Conservation (phyloP, 2,797 vertebrate genomes). For the Emydoidea blandingii region DNA sequence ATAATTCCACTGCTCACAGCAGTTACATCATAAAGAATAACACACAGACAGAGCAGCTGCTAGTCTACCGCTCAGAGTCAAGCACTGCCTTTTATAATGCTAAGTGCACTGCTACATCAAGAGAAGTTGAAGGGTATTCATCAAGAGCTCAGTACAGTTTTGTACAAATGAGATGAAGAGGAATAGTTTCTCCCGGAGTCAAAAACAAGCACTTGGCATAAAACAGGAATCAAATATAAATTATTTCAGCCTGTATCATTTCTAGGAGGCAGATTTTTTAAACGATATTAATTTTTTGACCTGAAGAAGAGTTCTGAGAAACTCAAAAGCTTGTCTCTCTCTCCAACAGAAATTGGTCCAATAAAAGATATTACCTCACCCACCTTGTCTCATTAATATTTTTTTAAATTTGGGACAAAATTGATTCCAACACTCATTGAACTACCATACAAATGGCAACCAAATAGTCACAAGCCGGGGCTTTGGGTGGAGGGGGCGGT, state of each 20-base stretch:
- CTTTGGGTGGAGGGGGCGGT: not conserved
- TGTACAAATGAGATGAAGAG: not conserved
- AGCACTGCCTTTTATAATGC: not conserved
- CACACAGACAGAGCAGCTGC: not conserved
- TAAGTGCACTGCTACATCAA: not conserved
- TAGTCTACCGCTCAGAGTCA: not conserved
- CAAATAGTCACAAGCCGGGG: not conserved
- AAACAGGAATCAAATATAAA: not conserved
- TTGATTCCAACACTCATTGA: not conserved
- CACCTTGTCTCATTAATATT: not conserved
- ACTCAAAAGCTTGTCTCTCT: not conserved
- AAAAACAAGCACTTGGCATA: not conserved
- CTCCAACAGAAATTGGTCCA: not conserved
- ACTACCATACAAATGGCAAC: constrained; percentile 7
- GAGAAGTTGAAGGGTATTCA: not conserved
- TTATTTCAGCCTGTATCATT: not conserved
- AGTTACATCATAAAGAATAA: not conserved
- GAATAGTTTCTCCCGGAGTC: not conserved
- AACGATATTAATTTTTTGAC: not conserved
- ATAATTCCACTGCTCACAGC: not conserved
- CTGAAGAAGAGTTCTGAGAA: not conserved
- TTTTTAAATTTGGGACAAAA: not conserved
- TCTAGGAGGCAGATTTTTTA: not conserved
- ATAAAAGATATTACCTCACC: not conserved
- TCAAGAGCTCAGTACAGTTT: not conserved